Evolutionary conservation across 1,140 invertebrate genomes (phyloP).

Genomic region (Cotesia glomerata): DNA sequence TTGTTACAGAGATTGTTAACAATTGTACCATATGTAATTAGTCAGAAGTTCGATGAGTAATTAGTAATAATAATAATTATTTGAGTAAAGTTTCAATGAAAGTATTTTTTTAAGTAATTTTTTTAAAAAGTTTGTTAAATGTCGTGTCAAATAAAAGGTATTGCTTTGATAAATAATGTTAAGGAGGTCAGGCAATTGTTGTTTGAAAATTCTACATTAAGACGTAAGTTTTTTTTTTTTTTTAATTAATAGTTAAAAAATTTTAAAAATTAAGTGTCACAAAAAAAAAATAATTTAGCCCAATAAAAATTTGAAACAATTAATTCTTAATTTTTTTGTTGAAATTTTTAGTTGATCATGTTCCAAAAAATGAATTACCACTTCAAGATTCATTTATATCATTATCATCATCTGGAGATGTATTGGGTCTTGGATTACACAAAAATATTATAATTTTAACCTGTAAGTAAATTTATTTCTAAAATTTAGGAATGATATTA

Average conservation of each 20-base stretch:
- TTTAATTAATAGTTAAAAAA: constrained; percentile 20
- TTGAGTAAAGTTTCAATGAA: too few species aligned
- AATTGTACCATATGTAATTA: too few species aligned
- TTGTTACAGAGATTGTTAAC: too few species aligned
- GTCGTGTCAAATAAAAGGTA: constrained; percentile 75
- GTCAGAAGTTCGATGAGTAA: too few species aligned
- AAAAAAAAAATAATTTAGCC: too few species aligned
- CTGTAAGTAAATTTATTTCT: constrained; percentile 45
- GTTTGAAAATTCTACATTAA: constrained; percentile 31
- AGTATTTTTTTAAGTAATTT: too few species aligned
- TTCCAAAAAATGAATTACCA: constrained; percentile 52
- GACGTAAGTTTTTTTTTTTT: constrained; percentile 45
- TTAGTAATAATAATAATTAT: too few species aligned
- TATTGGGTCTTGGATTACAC: constrained; percentile 52
- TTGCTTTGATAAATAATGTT: constrained; percentile 71
- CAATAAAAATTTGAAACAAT: constrained; percentile 13
- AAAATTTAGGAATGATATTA: constrained; percentile 1
- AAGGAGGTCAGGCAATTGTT: constrained; percentile 59
- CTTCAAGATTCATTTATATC: constrained; percentile 54
- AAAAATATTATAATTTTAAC: constrained; percentile 57
- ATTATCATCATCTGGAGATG: constrained; percentile 54
- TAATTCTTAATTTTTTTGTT: constrained; percentile 69
- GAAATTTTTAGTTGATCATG: constrained; percentile 45
- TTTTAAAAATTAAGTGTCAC: neutral
- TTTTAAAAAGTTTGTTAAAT: constrained; percentile 49